These are phyloP conservation scores for Crocallis elinguaria DNA, from an alignment of 2,888 invertebrate genomes.

Conservation along the genomic window DNA sequence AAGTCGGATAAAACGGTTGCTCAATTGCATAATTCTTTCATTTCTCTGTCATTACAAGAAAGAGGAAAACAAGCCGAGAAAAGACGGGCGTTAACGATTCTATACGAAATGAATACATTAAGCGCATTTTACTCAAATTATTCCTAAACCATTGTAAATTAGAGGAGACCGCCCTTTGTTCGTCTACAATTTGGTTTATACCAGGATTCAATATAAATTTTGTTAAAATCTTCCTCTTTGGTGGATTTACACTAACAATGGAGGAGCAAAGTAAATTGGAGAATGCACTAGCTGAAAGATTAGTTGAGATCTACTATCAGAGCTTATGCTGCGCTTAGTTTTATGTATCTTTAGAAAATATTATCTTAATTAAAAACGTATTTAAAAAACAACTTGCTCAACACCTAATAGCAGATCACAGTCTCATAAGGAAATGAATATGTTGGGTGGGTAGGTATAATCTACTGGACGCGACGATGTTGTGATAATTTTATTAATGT, in stretches of 20 bases:
- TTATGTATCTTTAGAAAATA: constrained; percentile 4
- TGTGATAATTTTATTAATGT: no score
- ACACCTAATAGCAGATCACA: no score
- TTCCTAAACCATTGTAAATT: constrained; percentile 26
- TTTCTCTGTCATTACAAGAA: constrained; percentile 43
- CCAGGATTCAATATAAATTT: constrained; percentile 25
- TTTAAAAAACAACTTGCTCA: no score
- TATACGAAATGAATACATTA: constrained; percentile 21
- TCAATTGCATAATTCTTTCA: constrained; percentile 53
- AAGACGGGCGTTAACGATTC: constrained; percentile 36
- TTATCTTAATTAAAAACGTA: no score
- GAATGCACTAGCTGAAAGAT: constrained; percentile 21
- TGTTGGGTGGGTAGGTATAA: no score
- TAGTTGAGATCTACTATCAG: constrained; percentile 10
- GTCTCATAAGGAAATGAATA: no score
- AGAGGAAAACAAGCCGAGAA: constrained; percentile 33
- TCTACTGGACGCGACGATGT: no score
- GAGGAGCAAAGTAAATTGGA: constrained; percentile 14
- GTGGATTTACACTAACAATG: constrained; percentile 17
- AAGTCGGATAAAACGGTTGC: constrained; percentile 39
- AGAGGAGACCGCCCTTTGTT: constrained; percentile 23
- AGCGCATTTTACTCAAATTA: constrained; percentile 23
- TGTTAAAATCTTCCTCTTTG: constrained; percentile 15
- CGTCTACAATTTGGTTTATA: constrained; percentile 25
- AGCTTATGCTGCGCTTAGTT: background rate